phyloP scores from a whole-genome alignment of 2,113 vertebrate species.

The Corythoichthys intestinalis region DNA sequence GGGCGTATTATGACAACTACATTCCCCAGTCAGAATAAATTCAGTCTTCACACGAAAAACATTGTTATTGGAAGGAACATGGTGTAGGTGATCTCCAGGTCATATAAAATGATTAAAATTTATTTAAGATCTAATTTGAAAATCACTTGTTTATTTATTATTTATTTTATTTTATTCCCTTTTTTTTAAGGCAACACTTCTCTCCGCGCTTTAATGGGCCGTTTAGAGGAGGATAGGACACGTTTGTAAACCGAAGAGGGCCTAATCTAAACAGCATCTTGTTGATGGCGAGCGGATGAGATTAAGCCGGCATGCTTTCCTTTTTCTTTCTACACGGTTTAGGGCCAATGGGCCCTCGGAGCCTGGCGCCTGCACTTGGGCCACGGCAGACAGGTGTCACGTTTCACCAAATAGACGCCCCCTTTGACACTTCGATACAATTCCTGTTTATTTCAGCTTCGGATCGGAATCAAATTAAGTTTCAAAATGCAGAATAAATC shows the following conservation, averaged over 20 bases:
- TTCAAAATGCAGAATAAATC: neutral
- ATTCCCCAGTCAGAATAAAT: conserved; percentile 4
- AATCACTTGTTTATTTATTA: neutral
- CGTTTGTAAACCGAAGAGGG: conserved; percentile 31
- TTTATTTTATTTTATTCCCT: too few species aligned
- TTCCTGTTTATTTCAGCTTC: neutral
- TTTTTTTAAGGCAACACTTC: neutral
- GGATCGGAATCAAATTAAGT: neutral
- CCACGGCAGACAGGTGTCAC: conserved; percentile 62
- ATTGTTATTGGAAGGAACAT: neutral
- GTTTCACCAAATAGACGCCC: conserved; percentile 39
- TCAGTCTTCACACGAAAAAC: neutral
- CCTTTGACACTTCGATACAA: conserved; percentile 26
- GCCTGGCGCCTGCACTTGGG: conserved; percentile 73
- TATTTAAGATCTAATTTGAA: neutral
- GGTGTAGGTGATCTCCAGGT: neutral
- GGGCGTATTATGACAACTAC: conserved; percentile 5
- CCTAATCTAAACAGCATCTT: conserved; percentile 70
- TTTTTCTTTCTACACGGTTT: conserved; percentile 66
- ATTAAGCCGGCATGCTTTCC: conserved; percentile 63
- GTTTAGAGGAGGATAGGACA: conserved; percentile 32
- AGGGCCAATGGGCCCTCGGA: conserved; percentile 65
- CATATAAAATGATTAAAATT: neutral
- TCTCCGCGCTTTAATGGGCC: conserved; percentile 9
- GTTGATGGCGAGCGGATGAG: conserved; percentile 74